Evolutionary conservation across 2,888 invertebrate genomes (phyloP).

Genomic region (Lepidochitona cinerea): DNA sequence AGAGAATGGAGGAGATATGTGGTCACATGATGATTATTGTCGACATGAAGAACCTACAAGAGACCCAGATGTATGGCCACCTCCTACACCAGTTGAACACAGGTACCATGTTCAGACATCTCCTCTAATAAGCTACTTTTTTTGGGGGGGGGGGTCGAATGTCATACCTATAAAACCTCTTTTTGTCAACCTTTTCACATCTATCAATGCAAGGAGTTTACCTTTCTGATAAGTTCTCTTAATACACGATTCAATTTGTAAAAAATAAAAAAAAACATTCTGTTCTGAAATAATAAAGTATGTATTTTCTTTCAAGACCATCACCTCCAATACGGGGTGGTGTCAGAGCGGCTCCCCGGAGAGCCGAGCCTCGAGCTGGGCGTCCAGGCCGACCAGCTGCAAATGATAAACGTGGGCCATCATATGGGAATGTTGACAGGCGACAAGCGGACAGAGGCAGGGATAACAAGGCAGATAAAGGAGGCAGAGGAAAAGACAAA

Average conservation of each 20-base stretch:
- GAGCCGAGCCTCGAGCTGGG: slow-evolving; percentile 35
- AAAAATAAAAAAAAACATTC: too few species aligned
- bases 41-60: slow-evolving; percentile 77
- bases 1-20: slow-evolving; percentile 36
- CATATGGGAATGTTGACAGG: slow-evolving; percentile 31
- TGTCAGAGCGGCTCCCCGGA: slow-evolving; percentile 36
- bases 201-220: too few species aligned
- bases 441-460: slow-evolving; percentile 23
- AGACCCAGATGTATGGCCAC: slow-evolving; percentile 88
- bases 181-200: too few species aligned
- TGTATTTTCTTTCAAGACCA: slow-evolving; percentile 40
- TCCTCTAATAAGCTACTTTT: too few species aligned
- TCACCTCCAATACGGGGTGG: slow-evolving; percentile 60
- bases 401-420: slow-evolving; percentile 16
- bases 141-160: too few species aligned
- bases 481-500: not conserved
- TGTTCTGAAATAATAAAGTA: too few species aligned
- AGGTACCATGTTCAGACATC: not conserved
- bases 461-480: slow-evolving; percentile 14
- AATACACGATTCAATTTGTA: too few species aligned
- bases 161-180: too few species aligned
- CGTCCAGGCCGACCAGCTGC: not conserved
- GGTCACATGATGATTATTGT: slow-evolving; percentile 41
- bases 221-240: too few species aligned
- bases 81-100: slow-evolving; percentile 74